phyloP scores from a whole-genome alignment of 2,888 invertebrate genomes.

The Blastobasis adustella region DNA sequence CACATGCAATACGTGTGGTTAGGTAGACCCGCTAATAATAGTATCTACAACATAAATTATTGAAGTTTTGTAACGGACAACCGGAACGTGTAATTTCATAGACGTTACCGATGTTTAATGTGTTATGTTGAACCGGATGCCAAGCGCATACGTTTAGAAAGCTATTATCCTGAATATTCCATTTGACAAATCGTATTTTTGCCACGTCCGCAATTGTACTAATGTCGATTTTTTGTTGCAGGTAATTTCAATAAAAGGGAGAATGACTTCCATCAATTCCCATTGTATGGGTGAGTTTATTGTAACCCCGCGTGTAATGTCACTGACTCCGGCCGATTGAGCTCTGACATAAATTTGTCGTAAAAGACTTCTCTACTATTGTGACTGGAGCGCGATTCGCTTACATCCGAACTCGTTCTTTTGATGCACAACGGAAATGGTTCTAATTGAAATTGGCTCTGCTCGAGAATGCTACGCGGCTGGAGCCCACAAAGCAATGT shows the following conservation, averaged over 20 bases:
- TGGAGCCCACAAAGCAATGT: conserved; percentile 60
- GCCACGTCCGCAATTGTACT: not conserved
- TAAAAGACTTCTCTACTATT: conserved; percentile 20
- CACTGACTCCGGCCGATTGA: conserved; percentile 29
- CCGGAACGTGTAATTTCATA: no score
- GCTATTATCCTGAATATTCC: no score
- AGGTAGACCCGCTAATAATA: conserved; percentile 15
- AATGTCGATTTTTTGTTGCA: conserved; percentile 40
- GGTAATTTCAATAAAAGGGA: conserved; percentile 48
- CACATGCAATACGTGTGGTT: conserved; percentile 11
- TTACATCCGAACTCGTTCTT: conserved; percentile 48
- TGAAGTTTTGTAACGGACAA: conserved; percentile 13
- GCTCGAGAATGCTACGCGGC: conserved; percentile 46
- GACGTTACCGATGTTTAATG: no score
- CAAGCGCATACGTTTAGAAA: no score
- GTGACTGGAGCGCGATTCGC: conserved; percentile 36
- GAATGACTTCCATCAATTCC: conserved; percentile 37
- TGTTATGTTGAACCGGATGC: no score
- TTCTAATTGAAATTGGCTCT: conserved; percentile 53
- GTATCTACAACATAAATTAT: conserved; percentile 16
- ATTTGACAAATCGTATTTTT: no score
- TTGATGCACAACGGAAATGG: conserved; percentile 60
- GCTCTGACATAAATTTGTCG: conserved; percentile 52
- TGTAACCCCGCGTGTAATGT: conserved; percentile 32
- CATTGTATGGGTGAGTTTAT: conserved; percentile 26